phyloP scores from a whole-genome alignment of 2,113 vertebrate species.

The Struthio camelus region DNA sequence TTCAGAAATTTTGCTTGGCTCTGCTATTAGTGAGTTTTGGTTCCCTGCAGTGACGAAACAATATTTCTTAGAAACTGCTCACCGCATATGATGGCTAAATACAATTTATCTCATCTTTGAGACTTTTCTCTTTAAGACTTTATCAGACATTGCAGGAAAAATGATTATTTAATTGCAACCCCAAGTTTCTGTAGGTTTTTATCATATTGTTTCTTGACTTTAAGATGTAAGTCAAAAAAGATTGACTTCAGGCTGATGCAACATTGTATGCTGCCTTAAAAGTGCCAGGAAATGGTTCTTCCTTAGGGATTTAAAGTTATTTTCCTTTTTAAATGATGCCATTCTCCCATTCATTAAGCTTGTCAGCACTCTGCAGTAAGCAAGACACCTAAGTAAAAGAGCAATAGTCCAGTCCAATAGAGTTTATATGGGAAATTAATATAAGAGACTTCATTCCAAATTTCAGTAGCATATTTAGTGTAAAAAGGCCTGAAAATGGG shows the following conservation, averaged over 20 bases:
- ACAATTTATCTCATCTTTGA: conserved; percentile 47
- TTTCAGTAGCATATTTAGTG: background rate
- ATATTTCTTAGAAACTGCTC: conserved; percentile 72
- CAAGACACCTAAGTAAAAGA: background rate
- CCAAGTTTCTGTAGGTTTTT: conserved; percentile 35
- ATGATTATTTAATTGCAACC: background rate
- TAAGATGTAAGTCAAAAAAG: background rate
- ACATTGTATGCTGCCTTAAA: background rate
- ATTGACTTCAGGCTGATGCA: background rate
- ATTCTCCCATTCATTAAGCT: conserved; percentile 14
- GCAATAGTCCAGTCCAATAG: background rate
- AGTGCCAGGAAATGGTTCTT: background rate
- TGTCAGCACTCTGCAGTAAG: conserved; percentile 15
- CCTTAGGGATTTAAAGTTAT: background rate
- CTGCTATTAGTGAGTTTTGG: conserved; percentile 28
- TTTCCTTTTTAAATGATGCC: background rate
- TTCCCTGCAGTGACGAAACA: conserved; percentile 70
- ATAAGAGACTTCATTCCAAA: background rate
- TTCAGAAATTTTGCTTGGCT: conserved; percentile 78
- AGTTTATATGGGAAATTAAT: conserved; percentile 13
- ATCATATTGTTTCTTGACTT: conserved; percentile 22
- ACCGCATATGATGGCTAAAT: conserved; percentile 27
- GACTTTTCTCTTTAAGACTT: background rate
- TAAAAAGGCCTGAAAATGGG: background rate
- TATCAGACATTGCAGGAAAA: background rate